Evolutionary conservation across 2,797 vertebrate genomes (phyloP).

Genomic region (Sphaeramia orbicularis): DNA sequence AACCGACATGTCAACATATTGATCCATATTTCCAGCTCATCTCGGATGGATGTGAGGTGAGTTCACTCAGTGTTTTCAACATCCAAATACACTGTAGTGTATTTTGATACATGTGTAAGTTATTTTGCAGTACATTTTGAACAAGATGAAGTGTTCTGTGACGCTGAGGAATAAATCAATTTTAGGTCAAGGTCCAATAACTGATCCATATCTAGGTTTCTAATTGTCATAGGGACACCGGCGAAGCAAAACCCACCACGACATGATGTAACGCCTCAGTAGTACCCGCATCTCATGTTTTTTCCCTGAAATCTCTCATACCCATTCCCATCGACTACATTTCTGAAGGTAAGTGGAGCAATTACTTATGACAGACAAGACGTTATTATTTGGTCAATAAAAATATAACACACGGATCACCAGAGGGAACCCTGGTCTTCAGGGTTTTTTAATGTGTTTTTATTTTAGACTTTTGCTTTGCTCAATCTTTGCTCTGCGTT

Average conservation of each 20-base stretch:
- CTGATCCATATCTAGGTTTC: not conserved
- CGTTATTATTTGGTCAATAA: slow-evolving; percentile 40
- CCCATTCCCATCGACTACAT: slow-evolving; percentile 2
- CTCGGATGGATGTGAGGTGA: no score
- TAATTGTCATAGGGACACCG: not conserved
- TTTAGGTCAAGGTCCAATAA: not conserved
- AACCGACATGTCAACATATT: no score
- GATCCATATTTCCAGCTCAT: no score
- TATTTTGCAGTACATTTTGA: no score
- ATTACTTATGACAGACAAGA: slow-evolving; percentile 6
- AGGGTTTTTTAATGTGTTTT: slow-evolving; percentile 18
- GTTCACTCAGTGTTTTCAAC: no score
- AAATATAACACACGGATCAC: slow-evolving; percentile 11
- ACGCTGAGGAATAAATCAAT: not conserved
- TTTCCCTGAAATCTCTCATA: slow-evolving; percentile 4
- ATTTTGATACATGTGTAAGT: no score
- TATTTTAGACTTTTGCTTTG: slow-evolving; percentile 13
- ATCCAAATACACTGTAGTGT: no score
- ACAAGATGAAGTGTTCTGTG: no score
- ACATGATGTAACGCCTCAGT: slow-evolving; percentile 1
- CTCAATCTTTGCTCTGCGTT: slow-evolving; percentile 19
- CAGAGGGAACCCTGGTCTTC: not conserved
- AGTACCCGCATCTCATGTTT: not conserved
- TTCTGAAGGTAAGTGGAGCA: slow-evolving; percentile 3
- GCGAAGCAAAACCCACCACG: not conserved